Evolutionary conservation across 1,140 invertebrate species (phyloP).

Genomic region (Apis cerana): DNA sequence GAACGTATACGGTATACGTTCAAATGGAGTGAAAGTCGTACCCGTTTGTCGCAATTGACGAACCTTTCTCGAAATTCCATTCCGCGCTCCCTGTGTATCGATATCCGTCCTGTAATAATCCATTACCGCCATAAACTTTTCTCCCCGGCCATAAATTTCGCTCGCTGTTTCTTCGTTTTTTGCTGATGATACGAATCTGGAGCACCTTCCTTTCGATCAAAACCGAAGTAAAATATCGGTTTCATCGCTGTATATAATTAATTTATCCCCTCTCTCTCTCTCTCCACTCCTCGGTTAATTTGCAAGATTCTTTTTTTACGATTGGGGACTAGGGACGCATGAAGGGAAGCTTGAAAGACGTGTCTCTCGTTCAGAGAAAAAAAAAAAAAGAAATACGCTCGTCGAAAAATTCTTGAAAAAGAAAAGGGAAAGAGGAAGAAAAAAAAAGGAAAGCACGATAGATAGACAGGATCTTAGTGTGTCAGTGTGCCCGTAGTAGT

Average conservation of each 20-base stretch:
- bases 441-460: slow-evolving; percentile 33
- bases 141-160: neutral
- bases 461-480: slow-evolving; percentile 73
- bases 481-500: slow-evolving; percentile 77
- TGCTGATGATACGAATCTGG: too few species aligned
- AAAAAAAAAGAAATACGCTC: neutral
- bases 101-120: slow-evolving; percentile 1
- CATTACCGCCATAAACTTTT: neutral
- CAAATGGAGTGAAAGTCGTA: slow-evolving; percentile 52
- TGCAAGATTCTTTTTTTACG: too few species aligned
- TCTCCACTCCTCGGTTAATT: too few species aligned
- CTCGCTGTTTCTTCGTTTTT: too few species aligned
- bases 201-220: neutral
- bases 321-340: too few species aligned
- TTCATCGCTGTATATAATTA: too few species aligned
- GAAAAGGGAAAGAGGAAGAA: neutral
- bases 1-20: neutral
- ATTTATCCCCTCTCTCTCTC: too few species aligned
- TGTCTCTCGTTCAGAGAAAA: neutral
- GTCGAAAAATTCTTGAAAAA: neutral
- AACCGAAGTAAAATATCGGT: too few species aligned
- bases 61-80: slow-evolving; percentile 36
- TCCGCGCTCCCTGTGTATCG: neutral
- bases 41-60: slow-evolving; percentile 25
- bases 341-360: too few species aligned